Evolutionary conservation across 2,113 vertebrate species (phyloP).

Genomic region (Capreolus pygargus): DNA sequence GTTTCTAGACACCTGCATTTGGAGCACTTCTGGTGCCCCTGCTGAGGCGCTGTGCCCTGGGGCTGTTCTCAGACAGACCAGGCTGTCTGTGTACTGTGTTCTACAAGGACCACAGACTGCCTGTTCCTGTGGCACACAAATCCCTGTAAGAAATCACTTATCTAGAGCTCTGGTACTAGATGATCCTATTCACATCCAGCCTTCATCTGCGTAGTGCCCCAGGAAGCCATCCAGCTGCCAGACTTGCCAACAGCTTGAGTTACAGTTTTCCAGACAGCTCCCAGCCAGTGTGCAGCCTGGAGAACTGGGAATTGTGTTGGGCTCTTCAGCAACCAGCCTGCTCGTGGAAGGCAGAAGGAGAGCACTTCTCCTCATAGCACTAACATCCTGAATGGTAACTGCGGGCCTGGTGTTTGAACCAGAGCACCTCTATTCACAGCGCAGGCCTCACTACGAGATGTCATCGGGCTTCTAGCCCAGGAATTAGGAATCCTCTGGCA

Average conservation of each 20-base stretch:
- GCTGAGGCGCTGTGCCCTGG: not conserved
- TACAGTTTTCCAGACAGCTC: not conserved
- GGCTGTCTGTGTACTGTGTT: not conserved
- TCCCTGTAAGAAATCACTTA: not conserved
- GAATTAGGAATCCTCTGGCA: not conserved
- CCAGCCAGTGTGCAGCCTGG: not conserved
- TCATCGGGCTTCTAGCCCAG: not conserved
- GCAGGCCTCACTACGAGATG: not conserved
- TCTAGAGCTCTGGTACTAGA: not conserved
- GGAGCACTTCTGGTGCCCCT: not conserved
- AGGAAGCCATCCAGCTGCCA: not conserved
- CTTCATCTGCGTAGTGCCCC: not conserved
- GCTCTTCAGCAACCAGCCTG: not conserved
- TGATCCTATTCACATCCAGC: not conserved
- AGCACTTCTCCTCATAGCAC: not conserved
- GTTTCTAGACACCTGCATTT: not conserved
- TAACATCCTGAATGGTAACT: not conserved
- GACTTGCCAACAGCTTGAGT: not conserved
- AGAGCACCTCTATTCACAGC: not conserved
- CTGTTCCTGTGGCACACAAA: not conserved
- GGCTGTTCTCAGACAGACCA: not conserved
- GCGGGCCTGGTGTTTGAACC: not conserved
- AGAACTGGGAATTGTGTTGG: not conserved
- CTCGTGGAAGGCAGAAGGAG: not conserved
- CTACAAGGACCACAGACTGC: not conserved